Evolutionary conservation across 2,113 vertebrate species (phyloP), one percentile per base, ranked within the genome.

Genomic region (Tachycineta bicolor): DNA sequence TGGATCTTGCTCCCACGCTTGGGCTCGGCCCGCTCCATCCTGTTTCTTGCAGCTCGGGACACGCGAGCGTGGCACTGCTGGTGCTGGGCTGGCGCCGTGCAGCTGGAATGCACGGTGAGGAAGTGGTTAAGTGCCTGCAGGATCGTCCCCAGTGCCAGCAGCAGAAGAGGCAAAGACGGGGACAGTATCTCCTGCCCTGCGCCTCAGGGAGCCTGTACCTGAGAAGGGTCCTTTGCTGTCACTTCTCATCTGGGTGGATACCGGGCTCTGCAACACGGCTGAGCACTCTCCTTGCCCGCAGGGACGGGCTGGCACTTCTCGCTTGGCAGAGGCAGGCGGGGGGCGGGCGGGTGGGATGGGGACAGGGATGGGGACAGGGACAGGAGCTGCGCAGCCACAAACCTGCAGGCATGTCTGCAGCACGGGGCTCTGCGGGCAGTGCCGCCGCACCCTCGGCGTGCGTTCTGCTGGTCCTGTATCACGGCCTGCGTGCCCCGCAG

Each of bases 211-310:
- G 14, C 63, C 59, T 44, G 83, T 94, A 95, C 95, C 96, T 95
- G 96, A 87, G 95, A 55, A 92, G 86, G 89, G 89, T 95, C 93
- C 86, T 86, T 92, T 41, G 64, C 96, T 96, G 96, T 97, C 96
- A 95, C 92, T 97, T 97, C 87, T 96, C 90, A 96, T 97, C 87
- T 95, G 85, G 39, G 78, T 55, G 80, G 82, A 93, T 90, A 28
- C 56, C 87, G 18, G 78, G 81, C 87, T 97, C 83, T 55, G 88
- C 82, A 90, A 91, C 96, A 91, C 43, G 86, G 86, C 92, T 90
- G 90, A 96, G 96, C 90, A 83, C 96, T 94, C 59, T 97, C 67
- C 81, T 64, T 92, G 37, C 85, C 94, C 75, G 12, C 88, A 76
- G 94, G 96, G 95, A 94, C n/a, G 4, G 78, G 68, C 77, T 83